These are phyloP conservation scores for Drosophila lutescens DNA, from an alignment of 2,888 invertebrate species.

Conservation along the genomic window DNA sequence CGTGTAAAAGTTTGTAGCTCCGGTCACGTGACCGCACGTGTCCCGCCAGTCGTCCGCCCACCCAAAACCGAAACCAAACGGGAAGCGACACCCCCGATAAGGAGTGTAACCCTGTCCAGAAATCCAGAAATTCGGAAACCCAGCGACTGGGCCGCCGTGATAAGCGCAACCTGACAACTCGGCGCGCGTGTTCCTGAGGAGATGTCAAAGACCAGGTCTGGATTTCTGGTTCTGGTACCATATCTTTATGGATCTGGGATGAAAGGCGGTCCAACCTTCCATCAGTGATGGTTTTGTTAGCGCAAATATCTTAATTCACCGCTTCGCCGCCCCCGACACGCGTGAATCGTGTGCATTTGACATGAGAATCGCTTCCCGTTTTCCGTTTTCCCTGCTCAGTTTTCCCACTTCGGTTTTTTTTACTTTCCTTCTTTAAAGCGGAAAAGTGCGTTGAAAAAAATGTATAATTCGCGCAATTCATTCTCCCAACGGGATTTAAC, in stretches of 20 bases:
- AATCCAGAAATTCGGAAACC: too few species aligned
- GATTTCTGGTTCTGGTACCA: slow-evolving; percentile 16
- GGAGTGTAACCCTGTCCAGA: background rate
- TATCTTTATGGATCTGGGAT: slow-evolving; percentile 50
- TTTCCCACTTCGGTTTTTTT: slow-evolving; percentile 5
- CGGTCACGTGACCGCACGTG: slow-evolving; percentile 81
- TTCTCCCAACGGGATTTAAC: slow-evolving; percentile 12
- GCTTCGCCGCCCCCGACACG: slow-evolving; percentile 77
- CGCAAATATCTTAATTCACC: slow-evolving; percentile 76
- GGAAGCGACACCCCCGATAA: slow-evolving; percentile 15
- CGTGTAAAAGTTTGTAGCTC: slow-evolving; percentile 65
- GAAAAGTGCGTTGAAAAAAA: slow-evolving; percentile 16
- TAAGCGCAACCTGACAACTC: slow-evolving; percentile 70
- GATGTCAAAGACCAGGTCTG: slow-evolving; percentile 70
- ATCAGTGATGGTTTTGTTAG: slow-evolving; percentile 69
- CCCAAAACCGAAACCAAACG: background rate
- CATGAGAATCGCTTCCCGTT: slow-evolving; percentile 51
- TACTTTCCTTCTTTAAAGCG: slow-evolving; percentile 11
- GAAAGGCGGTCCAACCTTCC: slow-evolving; percentile 6
- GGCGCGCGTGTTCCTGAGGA: slow-evolving; percentile 34
- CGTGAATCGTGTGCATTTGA: slow-evolving; percentile 72
- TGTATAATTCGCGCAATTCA: slow-evolving; percentile 4
- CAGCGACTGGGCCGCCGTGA: slow-evolving; percentile 58
- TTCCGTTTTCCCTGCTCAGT: background rate
- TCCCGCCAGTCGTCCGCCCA: slow-evolving; percentile 12